Evolutionary conservation across 1,140 invertebrate genomes (phyloP), one percentile per base, ranked within the genome.

Genomic region (Tetramorium simillimum): DNA sequence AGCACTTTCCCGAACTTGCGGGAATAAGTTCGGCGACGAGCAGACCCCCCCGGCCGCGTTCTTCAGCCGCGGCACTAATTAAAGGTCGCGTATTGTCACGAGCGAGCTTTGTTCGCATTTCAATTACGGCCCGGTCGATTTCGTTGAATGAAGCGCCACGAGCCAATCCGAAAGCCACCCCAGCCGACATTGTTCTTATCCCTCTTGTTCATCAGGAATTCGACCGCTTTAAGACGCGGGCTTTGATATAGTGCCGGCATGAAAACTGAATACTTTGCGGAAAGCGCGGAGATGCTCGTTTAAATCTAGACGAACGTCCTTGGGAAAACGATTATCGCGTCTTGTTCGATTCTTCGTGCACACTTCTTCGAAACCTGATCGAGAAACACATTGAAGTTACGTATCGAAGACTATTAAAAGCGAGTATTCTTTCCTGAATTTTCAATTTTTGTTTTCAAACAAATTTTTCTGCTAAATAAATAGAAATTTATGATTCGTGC

Each of bases 11-110:
- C 4, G 37, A 77, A 77, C 60, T 78, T 60, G 28, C 76, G 75
- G 69, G 88, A 69, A 89, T 81, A 88, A 84, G 75, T 67, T 58
- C 40, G 14, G 9, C 69, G 37, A 70, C 28, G 77, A 60, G 9
- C 75, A 43, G n/a, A 28, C 6, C 10, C 28, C 9, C 28, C 37
- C 46, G 62, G 14, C 67, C 80, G 65, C 81, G 62, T 53, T 40
- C 88, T 75, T 70, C 43, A 28, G 65, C 14, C 37, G 72, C 49
- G 46, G 76, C 76, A 75, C 88, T 89, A 89, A 89, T 89, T 89
- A 89, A 89, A 89, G 87, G 75, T 63, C 62, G 60, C 76, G 88
- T 62, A 89, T 89, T 89, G 87, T 89, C 88, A 46, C 6, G 53
- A 62, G 49, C n/a, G 46, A 28, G 73, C 87, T 89, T 89, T 89